Conservation (phyloP, 2,888 invertebrate species). For the Lacanobia oleracea region DNA sequence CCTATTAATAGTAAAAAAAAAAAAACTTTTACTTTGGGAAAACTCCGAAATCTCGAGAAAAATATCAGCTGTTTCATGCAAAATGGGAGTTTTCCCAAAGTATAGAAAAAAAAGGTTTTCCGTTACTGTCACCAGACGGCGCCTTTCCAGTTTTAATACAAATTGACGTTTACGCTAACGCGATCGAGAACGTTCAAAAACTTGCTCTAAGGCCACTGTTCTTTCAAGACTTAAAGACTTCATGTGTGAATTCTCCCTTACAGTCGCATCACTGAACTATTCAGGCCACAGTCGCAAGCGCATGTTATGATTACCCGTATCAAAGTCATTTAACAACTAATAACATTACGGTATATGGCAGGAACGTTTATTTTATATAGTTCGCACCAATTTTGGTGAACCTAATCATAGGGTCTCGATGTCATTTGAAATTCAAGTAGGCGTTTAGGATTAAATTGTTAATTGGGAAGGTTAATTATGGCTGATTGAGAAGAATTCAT, state of each 20-base stretch:
- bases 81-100: no score
- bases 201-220: no score
- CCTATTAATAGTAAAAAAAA: no score
- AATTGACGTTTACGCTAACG: no score
- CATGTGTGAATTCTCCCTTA: neutral
- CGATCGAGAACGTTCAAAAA: no score
- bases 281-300: slow-evolving; percentile 34
- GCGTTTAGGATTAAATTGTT: neutral
- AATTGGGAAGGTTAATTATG: neutral
- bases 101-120: no score
- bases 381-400: slow-evolving; percentile 16
- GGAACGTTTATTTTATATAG: neutral
- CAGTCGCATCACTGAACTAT: slow-evolving; percentile 34
- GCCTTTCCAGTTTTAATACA: no score
- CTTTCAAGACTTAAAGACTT: no score
- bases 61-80: no score
- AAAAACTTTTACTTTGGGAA: no score
- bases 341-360: slow-evolving; percentile 5
- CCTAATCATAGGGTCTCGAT: neutral
- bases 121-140: no score
- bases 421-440: neutral
- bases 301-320: slow-evolving; percentile 33
- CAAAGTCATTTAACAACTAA: slow-evolving; percentile 33
- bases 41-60: no score
- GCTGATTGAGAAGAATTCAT: neutral